These are phyloP conservation scores for Calephelis virginiensis DNA, from an alignment of 1,140 invertebrate species.

Conservation along the genomic window DNA sequence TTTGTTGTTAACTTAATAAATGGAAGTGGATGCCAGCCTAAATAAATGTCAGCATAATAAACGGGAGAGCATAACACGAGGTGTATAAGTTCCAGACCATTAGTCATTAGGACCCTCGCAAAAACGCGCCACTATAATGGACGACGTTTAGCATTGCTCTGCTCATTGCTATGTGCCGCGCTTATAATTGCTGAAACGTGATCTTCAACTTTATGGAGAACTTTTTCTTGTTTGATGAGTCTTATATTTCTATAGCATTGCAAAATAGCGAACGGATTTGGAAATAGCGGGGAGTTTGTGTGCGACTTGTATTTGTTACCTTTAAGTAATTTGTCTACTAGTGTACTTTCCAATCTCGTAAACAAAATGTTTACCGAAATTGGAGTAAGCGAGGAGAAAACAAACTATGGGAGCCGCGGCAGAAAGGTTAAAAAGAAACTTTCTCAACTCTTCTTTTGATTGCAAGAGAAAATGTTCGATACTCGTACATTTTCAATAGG, in stretches of 20 bases:
- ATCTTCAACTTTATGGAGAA: neutral
- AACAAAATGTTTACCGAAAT: no score
- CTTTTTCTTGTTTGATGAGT: no score
- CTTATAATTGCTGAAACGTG: slow-evolving; percentile 20
- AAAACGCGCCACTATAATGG: slow-evolving; percentile 8
- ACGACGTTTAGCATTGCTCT: slow-evolving; percentile 11
- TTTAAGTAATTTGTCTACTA: no score
- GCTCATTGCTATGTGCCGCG: slow-evolving; percentile 1
- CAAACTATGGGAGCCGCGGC: no score
- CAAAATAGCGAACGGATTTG: neutral
- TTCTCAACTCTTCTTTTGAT: neutral
- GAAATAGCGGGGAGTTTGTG: neutral
- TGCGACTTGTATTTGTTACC: neutral
- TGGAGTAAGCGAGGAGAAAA: no score
- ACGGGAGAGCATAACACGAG: neutral
- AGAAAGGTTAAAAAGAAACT: neutral
- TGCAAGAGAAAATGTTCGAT: neutral
- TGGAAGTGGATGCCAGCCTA: neutral
- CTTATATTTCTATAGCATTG: no score
- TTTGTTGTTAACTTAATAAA: no score
- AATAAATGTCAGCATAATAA: neutral
- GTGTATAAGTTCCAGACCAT: slow-evolving; percentile 4
- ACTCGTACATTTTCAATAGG: slow-evolving; percentile 10
- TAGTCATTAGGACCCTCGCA: slow-evolving; percentile 1
- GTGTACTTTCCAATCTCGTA: no score